These are phyloP conservation scores for Drosophila diplacantha DNA, from an alignment of 2,888 invertebrate genomes.

Conservation along the genomic window DNA sequence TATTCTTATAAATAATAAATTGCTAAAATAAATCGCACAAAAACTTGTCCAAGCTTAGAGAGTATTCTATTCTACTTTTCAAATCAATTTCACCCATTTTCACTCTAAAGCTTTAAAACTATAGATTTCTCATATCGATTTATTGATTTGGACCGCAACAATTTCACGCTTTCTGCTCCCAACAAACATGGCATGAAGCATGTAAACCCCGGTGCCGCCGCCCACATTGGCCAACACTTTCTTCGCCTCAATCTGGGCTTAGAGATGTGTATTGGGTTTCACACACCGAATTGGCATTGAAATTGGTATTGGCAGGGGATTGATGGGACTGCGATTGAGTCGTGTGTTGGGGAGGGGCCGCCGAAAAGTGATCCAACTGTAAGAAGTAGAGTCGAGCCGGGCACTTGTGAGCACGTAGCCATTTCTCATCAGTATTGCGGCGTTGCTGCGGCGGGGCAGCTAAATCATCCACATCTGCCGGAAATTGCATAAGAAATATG, in stretches of 20 bases:
- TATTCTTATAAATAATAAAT: no score
- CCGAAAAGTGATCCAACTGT: conserved; percentile 1
- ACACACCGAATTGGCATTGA: conserved; percentile 15
- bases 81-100: no score
- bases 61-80: no score
- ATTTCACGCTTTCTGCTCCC: conserved; percentile 56
- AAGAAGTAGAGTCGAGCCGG: conserved; percentile 5
- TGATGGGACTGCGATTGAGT: conserved; percentile 22
- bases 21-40: no score
- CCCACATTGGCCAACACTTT: conserved; percentile 49
- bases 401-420: conserved; percentile 53
- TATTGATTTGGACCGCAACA: conserved; percentile 12
- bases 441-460: conserved; percentile 45
- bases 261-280: conserved; percentile 11
- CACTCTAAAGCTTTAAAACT: no score
- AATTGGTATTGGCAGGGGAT: conserved; percentile 19
- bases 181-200: conserved; percentile 7
- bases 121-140: neutral
- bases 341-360: conserved; percentile 4
- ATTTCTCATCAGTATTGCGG: conserved; percentile 59
- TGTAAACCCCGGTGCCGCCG: conserved; percentile 6
- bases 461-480: conserved; percentile 72
- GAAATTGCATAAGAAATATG: conserved; percentile 70
- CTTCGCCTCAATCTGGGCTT: conserved; percentile 38
- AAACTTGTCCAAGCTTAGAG: no score